Base-by-base conservation (phyloP, 2,888 invertebrate genomes). In the Netelia fuscicornis region DNA sequence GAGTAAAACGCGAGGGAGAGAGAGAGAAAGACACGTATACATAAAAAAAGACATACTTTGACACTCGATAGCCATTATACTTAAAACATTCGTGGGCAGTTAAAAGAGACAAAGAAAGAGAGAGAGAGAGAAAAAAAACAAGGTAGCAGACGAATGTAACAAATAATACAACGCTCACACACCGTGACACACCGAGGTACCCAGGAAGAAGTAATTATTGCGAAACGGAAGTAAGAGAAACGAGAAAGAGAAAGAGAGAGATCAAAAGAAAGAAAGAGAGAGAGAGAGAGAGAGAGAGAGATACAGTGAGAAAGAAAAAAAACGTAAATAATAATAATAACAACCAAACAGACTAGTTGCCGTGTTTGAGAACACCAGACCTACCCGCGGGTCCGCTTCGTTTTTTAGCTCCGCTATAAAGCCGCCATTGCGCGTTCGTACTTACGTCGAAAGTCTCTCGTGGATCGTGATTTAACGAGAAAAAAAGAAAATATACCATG, bases 341-440 rank as follows among this genome's bases (percentile, higher is more conserved):
- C 90, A 90, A 90, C 88, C 89, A 89, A 91, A 91, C 90, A 86
- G 87, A 87, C 87, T 88, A 88, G 87, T 88, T 88, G 88, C 88
- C 88, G 88, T 88, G 88, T 88, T 88, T 87, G 86, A 87, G 82
- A 88, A 90, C 92, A 93, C 91, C 91, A 88, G 93, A 93, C 93
- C 93, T 93, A 93, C 93, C 93, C 93, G 93, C 93, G 93, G 93
- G 93, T 93, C 93, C 93, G 93, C 93, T 93, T 93, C 93, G 93
- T 93, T 92, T 88, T 90, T 90, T 92, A 87, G 86, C 86, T 87
- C 87, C 87, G 87, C 88, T 85, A 74, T 83, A 83, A 87, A 84
- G 81, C 87, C 88, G 84, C 85, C 58, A 78, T 74, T 82, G 82
- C 85, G 75, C 87, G 85, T 85, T 80, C 83, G 78, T 56, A 58